These are phyloP conservation scores for Troides oblongomaculatus DNA, from an alignment of 2,888 invertebrate species.

Conservation along the genomic window DNA sequence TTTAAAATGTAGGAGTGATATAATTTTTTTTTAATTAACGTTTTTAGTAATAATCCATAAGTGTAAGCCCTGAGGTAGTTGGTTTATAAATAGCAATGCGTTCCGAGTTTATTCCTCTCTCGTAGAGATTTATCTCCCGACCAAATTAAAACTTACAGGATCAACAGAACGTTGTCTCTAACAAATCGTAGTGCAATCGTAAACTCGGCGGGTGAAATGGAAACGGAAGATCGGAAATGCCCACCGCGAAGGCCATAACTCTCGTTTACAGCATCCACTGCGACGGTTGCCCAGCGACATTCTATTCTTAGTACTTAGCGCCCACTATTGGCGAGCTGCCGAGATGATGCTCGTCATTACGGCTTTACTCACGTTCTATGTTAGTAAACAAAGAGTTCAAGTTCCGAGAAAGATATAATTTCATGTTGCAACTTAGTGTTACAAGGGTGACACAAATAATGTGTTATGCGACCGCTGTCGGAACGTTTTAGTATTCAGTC, in stretches of 20 bases:
- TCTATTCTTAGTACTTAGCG: conserved; percentile 69
- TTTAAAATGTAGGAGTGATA: too few relatives aligned
- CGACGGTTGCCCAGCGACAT: conserved; percentile 56
- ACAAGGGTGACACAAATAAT: conserved; percentile 9
- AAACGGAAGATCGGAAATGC: conserved; percentile 70
- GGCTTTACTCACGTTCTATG: conserved; percentile 72
- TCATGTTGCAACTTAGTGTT: conserved; percentile 21
- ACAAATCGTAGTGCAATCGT: conserved; percentile 34
- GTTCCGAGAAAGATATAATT: conserved; percentile 31
- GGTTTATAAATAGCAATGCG: conserved; percentile 49
- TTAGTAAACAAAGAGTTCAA: conserved; percentile 68
- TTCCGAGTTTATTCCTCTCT: conserved; percentile 46
- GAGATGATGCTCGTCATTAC: conserved; percentile 52
- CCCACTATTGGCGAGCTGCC: conserved; percentile 77
- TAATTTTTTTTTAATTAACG: too few relatives aligned
- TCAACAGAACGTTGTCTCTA: conserved; percentile 31
- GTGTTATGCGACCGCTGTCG: conserved; percentile 14
- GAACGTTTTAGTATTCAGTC: conserved; percentile 2
- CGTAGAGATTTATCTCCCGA: conserved; percentile 36
- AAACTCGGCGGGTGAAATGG: conserved; percentile 33
- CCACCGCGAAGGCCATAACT: conserved; percentile 60
- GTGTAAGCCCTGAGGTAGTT: conserved; percentile 35
- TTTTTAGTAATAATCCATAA: conserved; percentile 12
- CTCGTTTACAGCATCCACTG: conserved; percentile 38
- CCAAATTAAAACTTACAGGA: conserved; percentile 37